Conservation (phyloP, 1,140 invertebrate species). For the Apolygus lucorum region DNA sequence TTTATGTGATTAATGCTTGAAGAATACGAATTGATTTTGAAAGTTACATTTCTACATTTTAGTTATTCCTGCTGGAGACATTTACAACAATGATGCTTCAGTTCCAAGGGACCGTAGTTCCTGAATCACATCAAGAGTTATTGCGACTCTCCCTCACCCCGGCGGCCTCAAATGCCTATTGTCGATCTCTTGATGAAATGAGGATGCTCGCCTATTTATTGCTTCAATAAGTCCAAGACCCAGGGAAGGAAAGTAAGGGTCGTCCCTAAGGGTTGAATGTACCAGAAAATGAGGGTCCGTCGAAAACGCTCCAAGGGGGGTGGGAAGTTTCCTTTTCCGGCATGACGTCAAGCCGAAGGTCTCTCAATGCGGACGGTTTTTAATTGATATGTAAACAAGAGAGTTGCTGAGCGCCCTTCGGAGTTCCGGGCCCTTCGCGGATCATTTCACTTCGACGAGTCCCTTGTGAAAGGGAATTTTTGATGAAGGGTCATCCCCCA, state of each 20-base stretch:
- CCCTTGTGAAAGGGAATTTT: no score
- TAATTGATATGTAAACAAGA: neutral
- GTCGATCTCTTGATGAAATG: neutral
- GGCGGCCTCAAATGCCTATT: neutral
- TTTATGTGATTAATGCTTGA: no score
- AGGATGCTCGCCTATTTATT: neutral
- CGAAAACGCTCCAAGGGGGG: neutral
- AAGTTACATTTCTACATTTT: no score
- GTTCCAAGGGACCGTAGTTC: no score
- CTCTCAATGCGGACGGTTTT: neutral
- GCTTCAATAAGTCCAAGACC: neutral
- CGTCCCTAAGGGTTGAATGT: neutral
- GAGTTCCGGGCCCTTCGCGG: neutral
- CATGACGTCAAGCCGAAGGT: neutral
- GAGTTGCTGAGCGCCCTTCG: neutral
- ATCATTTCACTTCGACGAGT: neutral
- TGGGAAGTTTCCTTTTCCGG: neutral
- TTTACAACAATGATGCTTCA: no score
- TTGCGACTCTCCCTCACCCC: neutral
- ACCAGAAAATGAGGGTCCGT: neutral
- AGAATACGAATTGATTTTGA: no score
- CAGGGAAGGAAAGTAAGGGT: neutral
- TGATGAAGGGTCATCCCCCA: no score
- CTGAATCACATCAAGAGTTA: neutral
- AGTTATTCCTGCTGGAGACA: no score